phyloP scores from a whole-genome alignment of 2,113 vertebrate genomes.

The Emydocephalus ijimae region DNA sequence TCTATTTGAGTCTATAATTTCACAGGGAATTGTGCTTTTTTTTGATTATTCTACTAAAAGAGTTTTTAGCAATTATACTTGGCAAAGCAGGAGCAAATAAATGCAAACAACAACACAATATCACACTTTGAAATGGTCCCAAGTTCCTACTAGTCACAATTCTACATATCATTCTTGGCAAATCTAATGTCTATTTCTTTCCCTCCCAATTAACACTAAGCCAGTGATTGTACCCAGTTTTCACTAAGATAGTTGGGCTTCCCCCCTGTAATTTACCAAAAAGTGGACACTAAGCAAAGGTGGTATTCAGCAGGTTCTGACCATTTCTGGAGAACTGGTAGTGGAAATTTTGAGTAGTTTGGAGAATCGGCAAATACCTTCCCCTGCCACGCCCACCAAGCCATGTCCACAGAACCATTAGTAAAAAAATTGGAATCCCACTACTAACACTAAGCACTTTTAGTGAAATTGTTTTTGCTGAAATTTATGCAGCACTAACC shows the following conservation, averaged over 20 bases:
- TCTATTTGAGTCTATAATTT: slow-evolving; percentile 10
- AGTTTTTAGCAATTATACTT: not conserved
- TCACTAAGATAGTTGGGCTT: not conserved
- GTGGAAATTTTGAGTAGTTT: too few species aligned
- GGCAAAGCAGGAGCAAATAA: not conserved
- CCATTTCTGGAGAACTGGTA: too few species aligned
- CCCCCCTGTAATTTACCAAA: not conserved
- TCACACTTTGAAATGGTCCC: not conserved
- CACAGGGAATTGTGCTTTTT: not conserved
- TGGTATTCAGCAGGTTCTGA: too few species aligned
- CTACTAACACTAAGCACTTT: not conserved
- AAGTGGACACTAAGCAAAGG: not conserved
- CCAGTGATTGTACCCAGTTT: not conserved
- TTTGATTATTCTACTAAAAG: slow-evolving; percentile 9
- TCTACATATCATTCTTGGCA: not conserved
- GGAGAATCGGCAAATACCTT: too few species aligned
- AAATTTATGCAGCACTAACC: not conserved
- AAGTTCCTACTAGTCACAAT: not conserved
- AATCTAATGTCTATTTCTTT: not conserved
- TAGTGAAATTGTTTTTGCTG: not conserved
- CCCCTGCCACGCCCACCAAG: too few species aligned
- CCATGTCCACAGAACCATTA: too few species aligned
- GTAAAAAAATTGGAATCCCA: too few species aligned
- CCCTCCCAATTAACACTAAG: not conserved
- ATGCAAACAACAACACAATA: not conserved